Evolutionary conservation across 2,797 vertebrate genomes (phyloP), one percentile per base, ranked within the genome.

Genomic region (Tangara arthus): DNA sequence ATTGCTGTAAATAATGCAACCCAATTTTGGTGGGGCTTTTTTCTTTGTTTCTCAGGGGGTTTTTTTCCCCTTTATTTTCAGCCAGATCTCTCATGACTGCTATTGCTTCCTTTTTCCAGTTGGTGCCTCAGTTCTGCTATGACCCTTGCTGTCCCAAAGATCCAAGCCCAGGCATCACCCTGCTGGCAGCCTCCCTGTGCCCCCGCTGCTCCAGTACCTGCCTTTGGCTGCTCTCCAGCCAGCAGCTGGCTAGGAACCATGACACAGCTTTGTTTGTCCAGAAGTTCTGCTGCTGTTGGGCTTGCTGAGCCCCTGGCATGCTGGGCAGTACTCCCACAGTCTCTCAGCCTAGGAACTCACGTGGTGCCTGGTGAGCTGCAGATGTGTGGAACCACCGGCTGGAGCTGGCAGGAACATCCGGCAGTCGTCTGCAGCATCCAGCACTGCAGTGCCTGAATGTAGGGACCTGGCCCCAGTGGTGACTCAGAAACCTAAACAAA

Each of bases 401-500:
- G 79, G 49, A 85, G 61, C 19, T 78, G 81, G 79, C 59, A 37
- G 34, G 34, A 39, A 27, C 52, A 47, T 27, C 42, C 76, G 47
- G 76, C 50, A 47, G 22, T 75, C 47, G 6, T 75, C 79, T 81
- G 82, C 42, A 86, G 35, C 65, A 88, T 32, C 39, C 53, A 66
- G 24, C 23, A 37, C 49, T 86, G 46, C 52, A 70, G 9, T 63
- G 61, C 61, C 79, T 82, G 68, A 92, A 64, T 73, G 71, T 24
- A 81, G 42, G 39, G 60, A 68, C 79, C 49, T 24, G 61, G 64
- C 66, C 75, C 41, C 12, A 9, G 2, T 37, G 68, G 61, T 96
- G 93, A 96, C 64, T 94, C 93, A 95, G 75, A 87, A 57, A 71
- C 65, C n/a, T 71, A 61, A 92, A 56, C 35, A 47, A 70, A 89